A percentile compares a stretch with the other conserved stretches of the same genome.
Evolutionary conservation across 2,797 vertebrate species (phyloP).

Genomic region (Epinephelus malabaricus): DNA sequence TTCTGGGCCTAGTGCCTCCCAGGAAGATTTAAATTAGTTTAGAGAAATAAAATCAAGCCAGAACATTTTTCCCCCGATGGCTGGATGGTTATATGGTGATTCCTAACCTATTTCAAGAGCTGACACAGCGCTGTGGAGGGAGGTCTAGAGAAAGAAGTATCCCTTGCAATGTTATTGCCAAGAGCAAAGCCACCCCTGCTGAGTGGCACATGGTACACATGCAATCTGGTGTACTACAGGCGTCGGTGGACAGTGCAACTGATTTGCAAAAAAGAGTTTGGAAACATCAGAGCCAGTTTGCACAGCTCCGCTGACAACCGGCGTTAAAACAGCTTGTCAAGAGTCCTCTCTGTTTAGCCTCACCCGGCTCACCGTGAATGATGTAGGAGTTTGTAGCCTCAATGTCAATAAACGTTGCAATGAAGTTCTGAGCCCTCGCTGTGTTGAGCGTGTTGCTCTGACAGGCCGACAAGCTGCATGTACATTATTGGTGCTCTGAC

Average conservation of each 20-base stretch:
- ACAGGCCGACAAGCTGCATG: slow-evolving; percentile 12
- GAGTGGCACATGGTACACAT: background rate
- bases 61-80: no score
- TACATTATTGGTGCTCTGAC: background rate
- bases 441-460: background rate
- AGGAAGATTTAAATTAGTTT: no score
- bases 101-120: no score
- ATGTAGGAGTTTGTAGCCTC: slow-evolving; percentile 36
- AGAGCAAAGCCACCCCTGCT: no score
- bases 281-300: background rate
- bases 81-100: no score
- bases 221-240: background rate
- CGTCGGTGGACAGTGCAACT: background rate
- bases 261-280: background rate
- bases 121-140: no score
- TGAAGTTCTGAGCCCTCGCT: background rate
- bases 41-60: no score
- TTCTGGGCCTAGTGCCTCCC: no score
- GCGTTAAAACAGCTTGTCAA: slow-evolving; percentile 2
- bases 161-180: no score
- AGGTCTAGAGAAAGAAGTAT: no score
- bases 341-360: slow-evolving; percentile 1
- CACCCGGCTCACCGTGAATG: slow-evolving; percentile 11
- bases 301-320: slow-evolving; percentile 1
- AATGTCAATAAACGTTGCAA: slow-evolving; percentile 40